Percentiles rank a stretch among this genome's conserved stretches.
These are phyloP conservation scores for Hydrozoanthus tunicans DNA, from an alignment of 64 coral and sea anemone genomes.

Conservation along the genomic window DNA sequence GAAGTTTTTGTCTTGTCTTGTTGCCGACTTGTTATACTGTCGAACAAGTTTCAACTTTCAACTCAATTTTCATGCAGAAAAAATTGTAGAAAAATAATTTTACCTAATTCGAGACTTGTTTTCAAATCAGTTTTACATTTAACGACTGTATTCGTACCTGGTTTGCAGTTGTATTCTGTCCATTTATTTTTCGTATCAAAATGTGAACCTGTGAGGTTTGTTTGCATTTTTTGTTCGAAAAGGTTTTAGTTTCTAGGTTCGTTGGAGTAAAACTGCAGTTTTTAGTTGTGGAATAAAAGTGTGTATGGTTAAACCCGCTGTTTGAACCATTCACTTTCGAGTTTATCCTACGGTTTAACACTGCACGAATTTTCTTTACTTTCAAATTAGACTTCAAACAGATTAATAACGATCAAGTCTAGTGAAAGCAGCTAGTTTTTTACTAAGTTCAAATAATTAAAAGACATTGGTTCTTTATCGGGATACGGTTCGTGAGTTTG, in stretches of 20 bases:
- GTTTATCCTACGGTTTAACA: no score
- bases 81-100: background rate
- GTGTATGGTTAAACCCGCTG: background rate
- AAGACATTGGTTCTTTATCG: constrained; percentile 24
- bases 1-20: background rate
- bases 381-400: no score
- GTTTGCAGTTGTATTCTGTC: background rate
- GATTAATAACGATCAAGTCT: no score
- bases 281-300: background rate
- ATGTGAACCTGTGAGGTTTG: background rate
- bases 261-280: background rate
- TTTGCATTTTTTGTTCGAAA: background rate
- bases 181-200: constrained; percentile 25
- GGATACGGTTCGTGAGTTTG: background rate
- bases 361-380: no score
- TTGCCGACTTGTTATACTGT: background rate
- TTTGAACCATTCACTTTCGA: background rate
- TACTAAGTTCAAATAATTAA: constrained; percentile 25
- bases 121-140: background rate
- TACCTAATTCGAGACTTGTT: background rate
- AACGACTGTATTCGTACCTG: background rate
- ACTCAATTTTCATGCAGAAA: background rate
- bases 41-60: background rate
- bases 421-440: background rate
- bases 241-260: background rate